phyloP scores from a whole-genome alignment of 2,113 vertebrate species.

The Platycercus adscitus region DNA sequence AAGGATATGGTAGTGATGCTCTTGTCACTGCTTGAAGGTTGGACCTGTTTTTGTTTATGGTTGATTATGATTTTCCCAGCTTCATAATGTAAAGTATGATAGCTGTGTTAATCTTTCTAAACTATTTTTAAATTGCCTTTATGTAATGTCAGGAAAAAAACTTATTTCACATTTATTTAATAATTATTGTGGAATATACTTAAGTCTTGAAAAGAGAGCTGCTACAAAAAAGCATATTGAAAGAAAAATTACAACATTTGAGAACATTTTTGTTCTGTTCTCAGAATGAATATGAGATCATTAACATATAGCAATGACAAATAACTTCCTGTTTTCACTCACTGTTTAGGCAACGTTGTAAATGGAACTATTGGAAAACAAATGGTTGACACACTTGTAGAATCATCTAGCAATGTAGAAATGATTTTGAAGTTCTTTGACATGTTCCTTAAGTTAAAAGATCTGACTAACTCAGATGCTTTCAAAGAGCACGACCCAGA shows the following conservation, averaged over 20 bases:
- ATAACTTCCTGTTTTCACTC: constrained; percentile 47
- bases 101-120: neutral
- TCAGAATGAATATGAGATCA: neutral
- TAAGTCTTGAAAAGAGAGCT: neutral
- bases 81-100: neutral
- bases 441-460: constrained; percentile 99
- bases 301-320: neutral
- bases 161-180: neutral
- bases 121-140: neutral
- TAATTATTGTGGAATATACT: neutral
- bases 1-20: constrained; percentile 99
- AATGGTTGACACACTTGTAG: constrained; percentile 98
- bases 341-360: constrained; percentile 91
- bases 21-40: constrained; percentile 97
- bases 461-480: constrained; percentile 93
- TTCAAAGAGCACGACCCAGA: constrained; percentile 95
- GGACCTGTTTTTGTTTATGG: neutral
- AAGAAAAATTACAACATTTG: neutral
- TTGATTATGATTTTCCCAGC: neutral
- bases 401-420: constrained; percentile 97
- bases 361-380: constrained; percentile 99
- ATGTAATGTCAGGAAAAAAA: neutral
- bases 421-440: constrained; percentile 99
- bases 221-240: neutral
- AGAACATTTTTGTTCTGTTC: neutral